Percentiles rank a stretch among this genome's conserved stretches.
Conservation (phyloP, 2,888 invertebrate genomes). For the Anticlea derivata region DNA sequence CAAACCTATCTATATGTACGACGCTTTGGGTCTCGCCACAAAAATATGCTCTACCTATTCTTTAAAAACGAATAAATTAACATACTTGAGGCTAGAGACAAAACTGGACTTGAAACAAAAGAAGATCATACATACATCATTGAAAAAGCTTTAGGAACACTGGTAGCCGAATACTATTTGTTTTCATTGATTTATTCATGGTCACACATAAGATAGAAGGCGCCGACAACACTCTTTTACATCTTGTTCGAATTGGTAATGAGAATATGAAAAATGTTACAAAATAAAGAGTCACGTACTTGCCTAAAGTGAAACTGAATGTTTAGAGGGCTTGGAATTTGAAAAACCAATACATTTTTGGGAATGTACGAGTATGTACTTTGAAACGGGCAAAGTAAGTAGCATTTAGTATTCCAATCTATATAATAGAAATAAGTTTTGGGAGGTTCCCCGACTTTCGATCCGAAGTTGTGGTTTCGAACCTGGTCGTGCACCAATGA, state of each 20-base stretch:
- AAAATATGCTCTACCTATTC: constrained; percentile 82
- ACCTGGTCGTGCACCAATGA: too few relatives aligned
- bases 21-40: constrained; percentile 68
- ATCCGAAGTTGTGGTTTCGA: too few relatives aligned
- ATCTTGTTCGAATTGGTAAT: constrained; percentile 75
- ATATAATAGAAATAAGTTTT: too few relatives aligned
- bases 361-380: constrained; percentile 9
- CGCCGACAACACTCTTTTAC: constrained; percentile 74
- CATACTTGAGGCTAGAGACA: constrained; percentile 71
- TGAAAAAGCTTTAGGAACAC: constrained; percentile 75
- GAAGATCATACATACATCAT: constrained; percentile 69
- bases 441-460: too few relatives aligned
- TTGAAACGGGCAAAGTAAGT: too few relatives aligned
- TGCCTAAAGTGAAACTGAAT: constrained; percentile 65
- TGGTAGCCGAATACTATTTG: constrained; percentile 82
- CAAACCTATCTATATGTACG: constrained; percentile 77
- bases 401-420: too few relatives aligned
- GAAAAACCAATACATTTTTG: constrained; percentile 49
- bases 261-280: constrained; percentile 68
- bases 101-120: constrained; percentile 75
- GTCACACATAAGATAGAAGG: constrained; percentile 72
- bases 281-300: constrained; percentile 69
- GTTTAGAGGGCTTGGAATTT: constrained; percentile 56
- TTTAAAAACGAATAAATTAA: constrained; percentile 73
- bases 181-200: constrained; percentile 84